These are phyloP conservation scores for Dipus sagitta DNA, from an alignment of 2,797 vertebrate species.

Conservation along the genomic window DNA sequence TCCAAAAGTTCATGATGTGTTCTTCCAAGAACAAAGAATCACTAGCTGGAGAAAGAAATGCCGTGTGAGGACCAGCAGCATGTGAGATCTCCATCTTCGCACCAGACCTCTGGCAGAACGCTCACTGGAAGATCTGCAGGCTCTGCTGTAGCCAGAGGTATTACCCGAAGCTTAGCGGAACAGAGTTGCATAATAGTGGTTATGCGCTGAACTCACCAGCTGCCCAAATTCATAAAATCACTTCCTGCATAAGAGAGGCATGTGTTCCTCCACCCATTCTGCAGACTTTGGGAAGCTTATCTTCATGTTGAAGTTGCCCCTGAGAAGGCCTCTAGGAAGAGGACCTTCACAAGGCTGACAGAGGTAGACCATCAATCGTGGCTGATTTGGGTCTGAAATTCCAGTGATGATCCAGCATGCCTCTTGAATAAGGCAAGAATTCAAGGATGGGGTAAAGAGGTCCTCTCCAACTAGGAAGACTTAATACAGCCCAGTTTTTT, in stretches of 20 bases:
- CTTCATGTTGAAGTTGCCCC: not conserved
- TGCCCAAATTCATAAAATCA: slow-evolving; percentile 64
- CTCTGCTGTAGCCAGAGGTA: slow-evolving; percentile 42
- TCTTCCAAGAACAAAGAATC: slow-evolving; percentile 63
- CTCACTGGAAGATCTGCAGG: slow-evolving; percentile 47
- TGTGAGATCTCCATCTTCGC: slow-evolving; percentile 51
- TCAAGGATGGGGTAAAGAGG: not conserved
- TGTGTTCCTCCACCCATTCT: not conserved
- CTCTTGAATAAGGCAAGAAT: slow-evolving; percentile 28
- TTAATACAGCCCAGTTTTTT: not conserved
- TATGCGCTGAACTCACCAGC: slow-evolving; percentile 61
- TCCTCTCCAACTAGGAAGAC: not conserved
- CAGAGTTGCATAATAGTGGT: slow-evolving; percentile 51
- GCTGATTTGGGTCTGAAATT: not conserved
- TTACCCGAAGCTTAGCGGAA: slow-evolving; percentile 49
- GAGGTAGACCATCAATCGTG: not conserved
- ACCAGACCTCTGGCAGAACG: slow-evolving; percentile 55
- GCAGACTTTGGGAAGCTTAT: not conserved
- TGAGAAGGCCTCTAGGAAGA: not conserved
- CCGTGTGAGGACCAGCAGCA: not conserved
- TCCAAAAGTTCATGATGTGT: slow-evolving; percentile 55
- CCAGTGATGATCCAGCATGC: not conserved
- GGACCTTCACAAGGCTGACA: not conserved
- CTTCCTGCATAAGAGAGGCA: slow-evolving; percentile 18
- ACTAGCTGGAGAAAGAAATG: slow-evolving; percentile 49